Conservation (phyloP, 2,797 vertebrate genomes). For the Mionectes olivaceus region DNA sequence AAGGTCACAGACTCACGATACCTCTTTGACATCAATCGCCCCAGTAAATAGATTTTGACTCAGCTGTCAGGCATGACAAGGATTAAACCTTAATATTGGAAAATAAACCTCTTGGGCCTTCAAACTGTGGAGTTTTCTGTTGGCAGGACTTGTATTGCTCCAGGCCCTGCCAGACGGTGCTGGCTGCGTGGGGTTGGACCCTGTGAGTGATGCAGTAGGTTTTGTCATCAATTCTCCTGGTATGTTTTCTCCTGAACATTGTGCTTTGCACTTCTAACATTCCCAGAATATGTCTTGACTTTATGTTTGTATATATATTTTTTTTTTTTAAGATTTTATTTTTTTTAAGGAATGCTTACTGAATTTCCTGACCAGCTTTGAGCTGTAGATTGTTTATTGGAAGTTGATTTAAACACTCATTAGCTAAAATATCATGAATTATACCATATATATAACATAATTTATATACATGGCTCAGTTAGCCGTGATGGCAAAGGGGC, state of each 20-base stretch:
- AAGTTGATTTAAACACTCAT: not conserved
- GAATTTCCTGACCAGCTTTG: not conserved
- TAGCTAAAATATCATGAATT: not conserved
- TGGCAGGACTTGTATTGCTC: not conserved
- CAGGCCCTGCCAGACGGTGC: fast-evolving
- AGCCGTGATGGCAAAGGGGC: not conserved
- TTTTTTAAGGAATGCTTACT: not conserved
- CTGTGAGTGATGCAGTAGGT: fast-evolving
- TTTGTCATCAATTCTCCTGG: not conserved
- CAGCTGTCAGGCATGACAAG: not conserved
- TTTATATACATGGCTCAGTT: not conserved
- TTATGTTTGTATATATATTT: fast-evolving
- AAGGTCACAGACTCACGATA: not conserved
- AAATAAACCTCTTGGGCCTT: not conserved
- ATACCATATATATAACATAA: not conserved
- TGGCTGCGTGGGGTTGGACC: not conserved
- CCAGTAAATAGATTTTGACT: not conserved
- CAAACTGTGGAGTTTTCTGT: not conserved
- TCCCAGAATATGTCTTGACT: not conserved
- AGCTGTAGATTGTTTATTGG: not conserved
- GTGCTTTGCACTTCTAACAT: not conserved
- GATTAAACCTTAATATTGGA: not conserved
- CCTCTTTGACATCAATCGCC: not conserved
- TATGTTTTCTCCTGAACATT: not conserved
- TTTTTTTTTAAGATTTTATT: not conserved